Evolutionary conservation across 2,797 vertebrate species (phyloP).

Genomic region (Microcaecilia unicolor): DNA sequence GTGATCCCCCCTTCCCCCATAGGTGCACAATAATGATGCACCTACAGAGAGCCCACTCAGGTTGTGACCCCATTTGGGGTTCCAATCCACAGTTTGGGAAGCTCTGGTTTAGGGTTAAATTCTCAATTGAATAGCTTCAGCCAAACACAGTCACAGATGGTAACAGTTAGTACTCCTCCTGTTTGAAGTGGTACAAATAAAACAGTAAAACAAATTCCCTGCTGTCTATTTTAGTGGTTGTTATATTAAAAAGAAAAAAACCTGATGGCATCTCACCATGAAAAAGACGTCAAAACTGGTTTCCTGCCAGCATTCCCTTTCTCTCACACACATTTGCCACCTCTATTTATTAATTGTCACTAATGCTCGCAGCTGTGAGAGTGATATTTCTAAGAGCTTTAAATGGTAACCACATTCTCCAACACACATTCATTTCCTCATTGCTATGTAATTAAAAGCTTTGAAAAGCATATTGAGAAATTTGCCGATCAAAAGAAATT

Average conservation of each 20-base stretch:
- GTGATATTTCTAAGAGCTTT: conserved; percentile 11
- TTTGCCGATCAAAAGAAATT: not conserved
- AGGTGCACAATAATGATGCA: too few species aligned
- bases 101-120: too few species aligned
- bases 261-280: conserved; percentile 10
- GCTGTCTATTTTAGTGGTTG: not conserved
- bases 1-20: too few species aligned
- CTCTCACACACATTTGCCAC: not conserved
- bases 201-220: too few species aligned
- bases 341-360: not conserved
- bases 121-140: too few species aligned
- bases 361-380: conserved; percentile 4
- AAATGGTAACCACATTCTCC: conserved; percentile 5
- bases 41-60: too few species aligned
- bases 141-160: too few species aligned
- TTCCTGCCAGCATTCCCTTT: conserved; percentile 16
- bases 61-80: too few species aligned
- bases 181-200: too few species aligned
- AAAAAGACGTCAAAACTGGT: not conserved
- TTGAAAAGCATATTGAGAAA: conserved; percentile 8
- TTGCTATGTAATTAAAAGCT: conserved; percentile 14
- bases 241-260: too few species aligned
- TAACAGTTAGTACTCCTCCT: too few species aligned
- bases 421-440: conserved; percentile 1
- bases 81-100: too few species aligned